These are phyloP conservation scores for Leptinotarsa lineolata DNA, from an alignment of 1,140 invertebrate genomes.

Conservation along the genomic window DNA sequence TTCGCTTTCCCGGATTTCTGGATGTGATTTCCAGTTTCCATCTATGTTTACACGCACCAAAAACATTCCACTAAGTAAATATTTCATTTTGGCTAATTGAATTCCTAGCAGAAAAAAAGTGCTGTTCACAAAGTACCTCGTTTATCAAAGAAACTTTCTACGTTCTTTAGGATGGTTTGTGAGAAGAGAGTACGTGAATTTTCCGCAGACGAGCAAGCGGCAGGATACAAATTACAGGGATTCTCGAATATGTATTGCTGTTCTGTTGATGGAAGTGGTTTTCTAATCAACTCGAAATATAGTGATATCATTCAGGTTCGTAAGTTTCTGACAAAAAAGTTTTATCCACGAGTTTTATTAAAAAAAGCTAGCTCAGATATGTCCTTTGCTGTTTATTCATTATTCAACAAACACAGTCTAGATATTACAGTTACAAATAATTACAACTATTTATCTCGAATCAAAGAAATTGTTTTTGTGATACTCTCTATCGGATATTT, in stretches of 20 bases:
- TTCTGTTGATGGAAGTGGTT: background rate
- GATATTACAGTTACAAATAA: no score
- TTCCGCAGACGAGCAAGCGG: background rate
- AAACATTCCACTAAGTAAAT: background rate
- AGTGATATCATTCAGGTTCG: no score
- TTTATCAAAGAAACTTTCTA: background rate
- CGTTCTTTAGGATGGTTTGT: background rate
- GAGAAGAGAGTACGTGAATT: background rate
- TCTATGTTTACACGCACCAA: background rate
- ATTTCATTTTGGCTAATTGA: constrained; percentile 1
- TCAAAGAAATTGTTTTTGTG: no score
- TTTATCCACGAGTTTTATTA: no score
- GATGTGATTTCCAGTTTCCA: background rate
- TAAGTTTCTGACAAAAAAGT: no score
- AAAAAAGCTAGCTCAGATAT: no score
- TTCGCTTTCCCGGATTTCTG: background rate
- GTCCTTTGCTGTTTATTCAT: no score
- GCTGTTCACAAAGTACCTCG: background rate
- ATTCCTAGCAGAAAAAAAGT: background rate
- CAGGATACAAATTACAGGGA: constrained; percentile 3
- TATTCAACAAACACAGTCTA: no score
- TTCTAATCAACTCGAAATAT: background rate
- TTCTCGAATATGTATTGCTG: background rate
- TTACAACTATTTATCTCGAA: no score
- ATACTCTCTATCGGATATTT: no score